phyloP scores from a whole-genome alignment of 1,140 invertebrate genomes.

The Scaptomyza montana region DNA sequence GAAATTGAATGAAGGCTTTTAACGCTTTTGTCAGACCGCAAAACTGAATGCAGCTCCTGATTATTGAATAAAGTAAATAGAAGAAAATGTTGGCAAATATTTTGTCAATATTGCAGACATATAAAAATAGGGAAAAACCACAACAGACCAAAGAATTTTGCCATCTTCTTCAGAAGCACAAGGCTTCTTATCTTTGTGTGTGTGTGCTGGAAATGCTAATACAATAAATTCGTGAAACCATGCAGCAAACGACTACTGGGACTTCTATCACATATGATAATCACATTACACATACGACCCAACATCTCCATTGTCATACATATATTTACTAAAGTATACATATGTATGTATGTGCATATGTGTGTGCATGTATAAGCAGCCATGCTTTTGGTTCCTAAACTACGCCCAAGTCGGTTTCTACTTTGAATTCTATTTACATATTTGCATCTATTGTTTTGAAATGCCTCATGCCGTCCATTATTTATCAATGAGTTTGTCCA shows the following conservation, averaged over 20 bases:
- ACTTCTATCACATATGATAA: slow-evolving; percentile 52
- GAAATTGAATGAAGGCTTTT: slow-evolving; percentile 41
- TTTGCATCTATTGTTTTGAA: slow-evolving; percentile 67
- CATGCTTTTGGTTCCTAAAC: slow-evolving; percentile 1
- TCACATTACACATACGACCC: slow-evolving; percentile 69
- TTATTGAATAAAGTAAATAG: slow-evolving; percentile 66
- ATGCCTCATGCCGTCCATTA: slow-evolving; percentile 58
- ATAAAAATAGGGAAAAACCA: slow-evolving; percentile 32
- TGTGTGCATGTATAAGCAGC: background rate
- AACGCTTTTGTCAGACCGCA: slow-evolving; percentile 55
- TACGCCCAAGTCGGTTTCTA: slow-evolving; percentile 28
- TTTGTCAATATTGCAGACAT: slow-evolving; percentile 68
- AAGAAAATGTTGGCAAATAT: slow-evolving; percentile 62
- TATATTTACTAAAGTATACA: slow-evolving; percentile 4
- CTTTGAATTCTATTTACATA: slow-evolving; percentile 65
- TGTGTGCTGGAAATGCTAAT: slow-evolving; percentile 34
- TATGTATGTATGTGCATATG: background rate
- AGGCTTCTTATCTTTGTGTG: slow-evolving; percentile 1
- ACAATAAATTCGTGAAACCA: slow-evolving; percentile 55
- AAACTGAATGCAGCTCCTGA: slow-evolving; percentile 48
- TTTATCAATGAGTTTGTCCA: slow-evolving; percentile 30
- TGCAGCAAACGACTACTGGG: slow-evolving; percentile 35
- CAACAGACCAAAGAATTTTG: slow-evolving; percentile 18
- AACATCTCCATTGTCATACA: slow-evolving; percentile 10
- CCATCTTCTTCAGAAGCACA: background rate